phyloP scores from a whole-genome alignment of 2,888 invertebrate species.

The Pristionchus maxplancki region DNA sequence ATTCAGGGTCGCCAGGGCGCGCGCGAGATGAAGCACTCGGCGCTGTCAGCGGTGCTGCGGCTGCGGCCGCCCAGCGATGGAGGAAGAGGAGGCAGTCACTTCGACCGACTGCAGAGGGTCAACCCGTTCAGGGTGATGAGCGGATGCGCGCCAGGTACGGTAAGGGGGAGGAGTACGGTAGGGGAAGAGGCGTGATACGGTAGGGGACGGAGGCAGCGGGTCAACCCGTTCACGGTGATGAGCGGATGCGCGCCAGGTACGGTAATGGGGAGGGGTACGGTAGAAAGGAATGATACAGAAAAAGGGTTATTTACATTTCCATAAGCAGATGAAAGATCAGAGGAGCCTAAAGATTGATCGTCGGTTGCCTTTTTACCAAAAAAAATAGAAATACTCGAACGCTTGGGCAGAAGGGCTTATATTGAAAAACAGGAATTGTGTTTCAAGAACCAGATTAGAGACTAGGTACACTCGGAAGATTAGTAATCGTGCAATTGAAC shows the following conservation, averaged over 20 bases:
- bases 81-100: background rate
- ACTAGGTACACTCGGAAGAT: no score
- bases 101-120: slow-evolving; percentile 43
- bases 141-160: slow-evolving; percentile 69
- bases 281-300: background rate
- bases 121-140: slow-evolving; percentile 68
- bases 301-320: no score
- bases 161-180: slow-evolving; percentile 44
- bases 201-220: slow-evolving; percentile 6
- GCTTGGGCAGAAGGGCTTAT: no score
- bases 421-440: no score
- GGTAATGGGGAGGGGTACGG: slow-evolving; percentile 1
- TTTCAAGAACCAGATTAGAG: no score
- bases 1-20: slow-evolving; percentile 89
- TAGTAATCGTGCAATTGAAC: no score
- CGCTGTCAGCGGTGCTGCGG: slow-evolving; percentile 92
- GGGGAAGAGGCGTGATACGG: background rate
- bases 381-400: no score
- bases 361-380: no score
- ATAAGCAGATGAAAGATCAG: no score
- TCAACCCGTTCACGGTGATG: slow-evolving; percentile 66
- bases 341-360: no score
- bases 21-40: slow-evolving; percentile 95
- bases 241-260: slow-evolving; percentile 69
- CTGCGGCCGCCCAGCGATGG: slow-evolving; percentile 54